These are phyloP conservation scores for Okamejei kenojei DNA, from an alignment of 2,797 vertebrate species.

Conservation along the genomic window DNA sequence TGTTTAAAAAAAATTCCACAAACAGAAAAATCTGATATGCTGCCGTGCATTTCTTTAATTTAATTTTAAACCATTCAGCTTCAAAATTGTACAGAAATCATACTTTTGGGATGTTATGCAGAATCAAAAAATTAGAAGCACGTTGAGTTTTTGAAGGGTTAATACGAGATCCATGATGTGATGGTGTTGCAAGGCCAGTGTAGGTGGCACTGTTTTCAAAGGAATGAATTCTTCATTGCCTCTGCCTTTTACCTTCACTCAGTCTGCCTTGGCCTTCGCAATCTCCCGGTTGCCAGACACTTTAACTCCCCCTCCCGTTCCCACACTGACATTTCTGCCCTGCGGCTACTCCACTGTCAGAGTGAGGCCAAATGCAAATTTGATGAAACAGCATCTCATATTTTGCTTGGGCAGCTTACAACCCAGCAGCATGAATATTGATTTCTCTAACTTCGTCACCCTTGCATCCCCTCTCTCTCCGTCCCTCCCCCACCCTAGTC, in stretches of 20 bases:
- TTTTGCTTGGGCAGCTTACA: too few species aligned
- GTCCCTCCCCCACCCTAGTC: too few species aligned
- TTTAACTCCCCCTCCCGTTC: too few species aligned
- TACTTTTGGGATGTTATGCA: neutral
- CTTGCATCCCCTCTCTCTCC: too few species aligned
- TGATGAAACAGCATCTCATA: too few species aligned
- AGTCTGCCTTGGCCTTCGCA: too few species aligned
- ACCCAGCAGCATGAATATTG: too few species aligned
- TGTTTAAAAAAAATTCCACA: neutral
- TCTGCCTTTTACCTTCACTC: neutral
- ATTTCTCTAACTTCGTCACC: too few species aligned
- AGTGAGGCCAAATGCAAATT: too few species aligned
- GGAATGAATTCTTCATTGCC: neutral
- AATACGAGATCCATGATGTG: neutral
- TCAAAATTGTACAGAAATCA: constrained; percentile 21
- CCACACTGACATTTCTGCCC: too few species aligned
- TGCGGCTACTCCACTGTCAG: too few species aligned
- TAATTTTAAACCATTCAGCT: constrained; percentile 25
- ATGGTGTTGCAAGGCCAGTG: neutral
- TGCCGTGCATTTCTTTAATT: constrained; percentile 15
- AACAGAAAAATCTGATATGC: neutral
- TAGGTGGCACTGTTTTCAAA: neutral
- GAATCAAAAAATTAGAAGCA: constrained; percentile 4
- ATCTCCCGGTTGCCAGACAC: too few species aligned
- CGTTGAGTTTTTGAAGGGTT: neutral